Evolutionary conservation across 2,888 invertebrate species (phyloP), one percentile per base, ranked within the genome.

Genomic region (Scaeva pyrastri): DNA sequence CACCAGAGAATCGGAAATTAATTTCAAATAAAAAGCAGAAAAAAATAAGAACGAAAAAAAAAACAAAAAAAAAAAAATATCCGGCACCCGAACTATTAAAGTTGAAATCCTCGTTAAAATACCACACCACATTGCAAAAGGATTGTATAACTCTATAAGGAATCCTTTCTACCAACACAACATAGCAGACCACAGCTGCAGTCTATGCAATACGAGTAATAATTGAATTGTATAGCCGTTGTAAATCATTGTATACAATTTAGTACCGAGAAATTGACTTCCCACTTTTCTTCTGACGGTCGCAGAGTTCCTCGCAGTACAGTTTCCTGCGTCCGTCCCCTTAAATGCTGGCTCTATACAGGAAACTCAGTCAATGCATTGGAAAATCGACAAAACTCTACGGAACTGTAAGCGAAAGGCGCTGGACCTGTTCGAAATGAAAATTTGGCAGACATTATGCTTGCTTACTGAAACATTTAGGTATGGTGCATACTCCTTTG

Each of bases 161-260:
- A 68, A 68, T 52, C 68, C 50, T 60, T 60, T 41, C 68, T 19
- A 66, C 48, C 14, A 39, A 39, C 2, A 39, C 39, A 31, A 31
- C 31, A 5, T 31, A 31, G 68, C 39, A 39, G 50, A 43, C 50
- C 48, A 45, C 78, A 83, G 66, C 73, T 78, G 72, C 39, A 39
- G 50, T 58, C 23, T 5, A 7, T 55, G 80, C 16, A 70, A 66
- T 73, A n/a, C n/a, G n/a, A n/a, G n/a, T n/a, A 73, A 78, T 78
- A 73, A 78, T 78, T 74, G 73, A 56, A 66, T 55, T 56, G 68
- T 73, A 83, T 64, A n/a, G 68, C 68, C 73, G 62, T 50, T 82
- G 77, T 77, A 77, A 70, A 78, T 72, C 77, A 62, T 78, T 45
- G 31, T 50, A 36, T 26, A 55, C 48, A 55, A 70, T 71, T 81